A percentile compares a stretch with the other conserved stretches of the same genome.
Conservation (phyloP, 2,888 invertebrate species). For the Acleris holmiana region DNA sequence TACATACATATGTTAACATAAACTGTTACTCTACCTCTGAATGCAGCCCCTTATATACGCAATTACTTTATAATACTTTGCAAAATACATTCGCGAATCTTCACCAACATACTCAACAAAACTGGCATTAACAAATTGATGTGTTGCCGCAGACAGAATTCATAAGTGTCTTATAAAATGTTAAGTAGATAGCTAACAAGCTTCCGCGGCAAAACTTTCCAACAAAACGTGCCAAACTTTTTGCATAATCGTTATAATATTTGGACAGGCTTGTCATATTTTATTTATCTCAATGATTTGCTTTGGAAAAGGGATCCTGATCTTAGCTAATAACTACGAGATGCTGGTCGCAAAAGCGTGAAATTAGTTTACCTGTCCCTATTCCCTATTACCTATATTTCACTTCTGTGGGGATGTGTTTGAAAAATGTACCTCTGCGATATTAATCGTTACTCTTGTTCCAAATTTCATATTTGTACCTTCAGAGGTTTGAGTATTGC, state of each 20-base stretch:
- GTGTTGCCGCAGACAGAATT: slow-evolving; percentile 22
- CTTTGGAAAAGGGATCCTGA: neutral
- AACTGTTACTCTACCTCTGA: no score
- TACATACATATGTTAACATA: no score
- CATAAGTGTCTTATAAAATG: slow-evolving; percentile 30
- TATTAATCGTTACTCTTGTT: no score
- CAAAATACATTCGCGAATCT: slow-evolving; percentile 5
- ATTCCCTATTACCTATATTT: no score
- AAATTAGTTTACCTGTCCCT: no score
- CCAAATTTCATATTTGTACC: no score
- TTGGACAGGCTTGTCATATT: slow-evolving; percentile 6
- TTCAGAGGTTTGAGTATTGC: no score
- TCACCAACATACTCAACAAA: slow-evolving; percentile 7
- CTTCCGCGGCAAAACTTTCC: slow-evolving; percentile 4
- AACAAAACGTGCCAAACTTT: slow-evolving; percentile 17
- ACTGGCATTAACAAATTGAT: slow-evolving; percentile 23
- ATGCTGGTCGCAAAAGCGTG: no score
- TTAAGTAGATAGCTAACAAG: slow-evolving; percentile 27
- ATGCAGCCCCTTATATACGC: no score
- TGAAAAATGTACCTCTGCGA: no score
- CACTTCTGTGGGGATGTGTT: no score
- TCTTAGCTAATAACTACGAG: neutral
- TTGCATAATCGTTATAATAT: neutral
- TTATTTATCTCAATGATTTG: neutral
- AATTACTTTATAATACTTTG: no score